A percentile compares a stretch with the other conserved stretches of the same genome.
Evolutionary conservation across 2,113 vertebrate genomes (phyloP).

Genomic region (Mus musculus): GRCm39 chrX:154032501-154033000

Average conservation of each 20-base stretch:
- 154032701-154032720: not conserved
- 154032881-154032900: constrained; percentile 14
- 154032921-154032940: not conserved
- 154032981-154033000: not conserved
- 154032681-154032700: not conserved
- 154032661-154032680: not conserved
- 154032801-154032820: not conserved
- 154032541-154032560: not conserved
- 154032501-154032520: not conserved
- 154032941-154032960: not conserved
- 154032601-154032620: not conserved
- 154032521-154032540: not conserved
- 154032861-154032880: not conserved
- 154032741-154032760: not conserved
- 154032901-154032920: not conserved
- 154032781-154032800: not conserved
- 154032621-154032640: not conserved
- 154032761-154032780: not conserved
- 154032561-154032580: too few relatives aligned
- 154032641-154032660: not conserved
- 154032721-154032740: not conserved
- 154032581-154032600: not conserved
- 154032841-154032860: not conserved
- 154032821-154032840: constrained; percentile 27
- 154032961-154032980: not conserved